Evolutionary conservation across 2,797 vertebrate species (phyloP).

Genomic region (Peromyscus eremicus): DNA sequence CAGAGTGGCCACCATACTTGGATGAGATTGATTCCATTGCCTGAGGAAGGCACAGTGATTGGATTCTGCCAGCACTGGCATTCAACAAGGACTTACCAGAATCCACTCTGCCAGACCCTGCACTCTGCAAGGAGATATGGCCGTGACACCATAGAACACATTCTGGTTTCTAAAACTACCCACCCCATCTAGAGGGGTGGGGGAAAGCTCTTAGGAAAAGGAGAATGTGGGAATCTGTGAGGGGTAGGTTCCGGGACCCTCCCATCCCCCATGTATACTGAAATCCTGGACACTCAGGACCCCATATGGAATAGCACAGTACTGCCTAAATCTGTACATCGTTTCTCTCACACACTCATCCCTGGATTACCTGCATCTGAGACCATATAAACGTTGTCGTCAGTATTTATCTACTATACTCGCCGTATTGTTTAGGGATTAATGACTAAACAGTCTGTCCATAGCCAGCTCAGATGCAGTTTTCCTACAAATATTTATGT

Average conservation of each 20-base stretch:
- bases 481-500: slow-evolving; percentile 21
- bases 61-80: not conserved
- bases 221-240: not conserved
- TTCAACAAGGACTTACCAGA: not conserved
- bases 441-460: not conserved
- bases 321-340: not conserved
- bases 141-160: not conserved
- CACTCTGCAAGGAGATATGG: not conserved
- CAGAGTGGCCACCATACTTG: not conserved
- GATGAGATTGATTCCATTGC: not conserved
- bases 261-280: not conserved
- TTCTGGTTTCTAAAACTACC: not conserved
- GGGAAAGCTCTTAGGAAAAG: not conserved
- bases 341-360: not conserved
- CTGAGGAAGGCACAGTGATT: not conserved
- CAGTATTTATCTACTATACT: not conserved
- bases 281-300: not conserved
- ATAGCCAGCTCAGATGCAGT: not conserved
- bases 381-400: not conserved
- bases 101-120: not conserved
- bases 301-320: too few species aligned
- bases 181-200: not conserved
- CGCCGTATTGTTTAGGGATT: not conserved
- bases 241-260: not conserved
- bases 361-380: not conserved